Evolutionary conservation across 2,888 invertebrate species (phyloP).

Genomic region (Drosophila antonietae): DNA sequence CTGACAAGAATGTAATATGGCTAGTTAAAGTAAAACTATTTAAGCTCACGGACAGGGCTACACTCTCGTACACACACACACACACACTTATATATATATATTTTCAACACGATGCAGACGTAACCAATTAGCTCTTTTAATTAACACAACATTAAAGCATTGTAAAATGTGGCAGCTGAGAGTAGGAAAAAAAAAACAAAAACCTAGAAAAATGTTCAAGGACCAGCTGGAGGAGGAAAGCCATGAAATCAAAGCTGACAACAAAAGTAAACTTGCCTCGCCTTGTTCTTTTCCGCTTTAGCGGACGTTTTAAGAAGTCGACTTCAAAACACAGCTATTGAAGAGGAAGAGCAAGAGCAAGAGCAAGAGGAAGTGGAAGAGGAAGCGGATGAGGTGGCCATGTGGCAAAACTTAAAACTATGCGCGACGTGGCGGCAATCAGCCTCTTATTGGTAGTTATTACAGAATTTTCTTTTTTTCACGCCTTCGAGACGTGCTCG

Average conservation of each 20-base stretch:
- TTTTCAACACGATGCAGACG: conserved; percentile 4
- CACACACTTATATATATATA: neutral
- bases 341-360: neutral
- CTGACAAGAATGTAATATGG: neutral
- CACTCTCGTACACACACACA: neutral
- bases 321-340: neutral
- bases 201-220: conserved; percentile 5
- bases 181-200: neutral
- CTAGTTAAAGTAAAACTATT: conserved; percentile 5
- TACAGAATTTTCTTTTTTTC: conserved; percentile 42
- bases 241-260: conserved; percentile 72
- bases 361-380: neutral
- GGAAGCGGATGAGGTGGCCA: neutral
- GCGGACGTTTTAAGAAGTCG: conserved; percentile 8
- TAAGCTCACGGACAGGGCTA: neutral
- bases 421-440: conserved; percentile 46
- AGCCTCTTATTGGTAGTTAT: conserved; percentile 70
- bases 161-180: conserved; percentile 41
- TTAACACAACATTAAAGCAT: conserved; percentile 65
- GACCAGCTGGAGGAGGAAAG: conserved; percentile 20
- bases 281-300: neutral
- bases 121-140: conserved; percentile 69
- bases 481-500: conserved; percentile 39
- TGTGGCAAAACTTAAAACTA: conserved; percentile 25
- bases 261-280: conserved; percentile 45